Evolutionary conservation across 2,113 vertebrate genomes (phyloP).

Genomic region (Erinaceus europaeus): DNA sequence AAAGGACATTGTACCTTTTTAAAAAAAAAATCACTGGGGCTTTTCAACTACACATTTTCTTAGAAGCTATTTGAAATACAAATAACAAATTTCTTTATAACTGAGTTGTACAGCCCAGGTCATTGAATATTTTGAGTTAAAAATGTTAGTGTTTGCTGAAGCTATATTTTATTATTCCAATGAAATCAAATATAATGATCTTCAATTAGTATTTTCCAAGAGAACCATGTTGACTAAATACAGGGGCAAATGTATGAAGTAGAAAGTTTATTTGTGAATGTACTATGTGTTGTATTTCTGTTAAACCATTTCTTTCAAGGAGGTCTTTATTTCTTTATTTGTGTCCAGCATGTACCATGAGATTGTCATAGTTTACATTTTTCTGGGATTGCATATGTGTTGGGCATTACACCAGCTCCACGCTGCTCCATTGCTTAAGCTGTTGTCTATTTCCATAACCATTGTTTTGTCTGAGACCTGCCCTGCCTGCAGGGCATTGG

Average conservation of each 20-base stretch:
- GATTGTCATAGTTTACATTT: too few relatives aligned
- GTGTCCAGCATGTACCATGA: background rate
- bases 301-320: background rate
- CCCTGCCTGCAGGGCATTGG: too few relatives aligned
- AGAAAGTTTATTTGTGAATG: background rate
- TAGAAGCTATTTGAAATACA: background rate
- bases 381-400: too few relatives aligned
- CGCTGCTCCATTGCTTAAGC: too few relatives aligned
- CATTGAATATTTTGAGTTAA: background rate
- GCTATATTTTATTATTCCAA: background rate
- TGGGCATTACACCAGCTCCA: too few relatives aligned
- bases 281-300: background rate
- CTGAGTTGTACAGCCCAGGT: background rate
- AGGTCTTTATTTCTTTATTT: background rate
- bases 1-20: background rate
- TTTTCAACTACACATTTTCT: background rate
- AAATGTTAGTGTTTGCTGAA: background rate
- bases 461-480: too few relatives aligned
- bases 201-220: background rate
- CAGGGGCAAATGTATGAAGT: accelerated
- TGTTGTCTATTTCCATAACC: too few relatives aligned
- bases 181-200: background rate
- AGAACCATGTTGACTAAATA: background rate
- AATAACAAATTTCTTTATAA: background rate
- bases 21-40: too few relatives aligned